Evolutionary conservation across 2,797 vertebrate genomes (phyloP).

Genomic region (Argyrosomus regius): DNA sequence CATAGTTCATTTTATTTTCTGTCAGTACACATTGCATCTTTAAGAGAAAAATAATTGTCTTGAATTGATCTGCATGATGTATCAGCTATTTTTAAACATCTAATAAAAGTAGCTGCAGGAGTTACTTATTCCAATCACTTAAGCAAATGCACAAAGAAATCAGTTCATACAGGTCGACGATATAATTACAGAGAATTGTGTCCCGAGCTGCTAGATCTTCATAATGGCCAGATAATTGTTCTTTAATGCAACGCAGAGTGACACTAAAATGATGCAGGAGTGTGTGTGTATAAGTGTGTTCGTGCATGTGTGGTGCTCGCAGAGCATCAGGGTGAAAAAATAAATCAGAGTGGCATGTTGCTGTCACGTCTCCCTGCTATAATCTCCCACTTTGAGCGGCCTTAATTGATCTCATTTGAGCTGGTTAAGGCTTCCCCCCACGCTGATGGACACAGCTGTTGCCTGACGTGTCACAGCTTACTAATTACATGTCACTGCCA

Average conservation of each 20-base stretch:
- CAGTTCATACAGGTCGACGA: slow-evolving; percentile 40
- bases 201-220: slow-evolving; percentile 33
- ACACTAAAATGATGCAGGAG: slow-evolving; percentile 14
- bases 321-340: slow-evolving; percentile 28
- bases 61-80: not conserved
- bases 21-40: slow-evolving; percentile 2
- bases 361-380: slow-evolving; percentile 42
- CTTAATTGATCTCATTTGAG: slow-evolving; percentile 65
- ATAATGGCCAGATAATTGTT: slow-evolving; percentile 43
- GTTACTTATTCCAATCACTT: slow-evolving; percentile 26
- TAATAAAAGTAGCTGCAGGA: slow-evolving; percentile 26
- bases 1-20: not conserved
- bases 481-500: slow-evolving; percentile 58
- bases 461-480: slow-evolving; percentile 32
- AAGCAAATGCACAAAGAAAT: slow-evolving; percentile 13
- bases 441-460: slow-evolving; percentile 42
- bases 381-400: slow-evolving; percentile 54
- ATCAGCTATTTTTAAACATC: slow-evolving; percentile 39
- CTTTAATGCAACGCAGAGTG: slow-evolving; percentile 17
- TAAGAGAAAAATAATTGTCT: slow-evolving; percentile 12
- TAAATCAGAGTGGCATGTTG: slow-evolving; percentile 49
- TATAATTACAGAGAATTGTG: slow-evolving; percentile 48
- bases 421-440: slow-evolving; percentile 32
- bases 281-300: not conserved
- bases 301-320: slow-evolving; percentile 5